Evolutionary conservation across 2,888 invertebrate species (phyloP).

Genomic region (Aromia moschata): DNA sequence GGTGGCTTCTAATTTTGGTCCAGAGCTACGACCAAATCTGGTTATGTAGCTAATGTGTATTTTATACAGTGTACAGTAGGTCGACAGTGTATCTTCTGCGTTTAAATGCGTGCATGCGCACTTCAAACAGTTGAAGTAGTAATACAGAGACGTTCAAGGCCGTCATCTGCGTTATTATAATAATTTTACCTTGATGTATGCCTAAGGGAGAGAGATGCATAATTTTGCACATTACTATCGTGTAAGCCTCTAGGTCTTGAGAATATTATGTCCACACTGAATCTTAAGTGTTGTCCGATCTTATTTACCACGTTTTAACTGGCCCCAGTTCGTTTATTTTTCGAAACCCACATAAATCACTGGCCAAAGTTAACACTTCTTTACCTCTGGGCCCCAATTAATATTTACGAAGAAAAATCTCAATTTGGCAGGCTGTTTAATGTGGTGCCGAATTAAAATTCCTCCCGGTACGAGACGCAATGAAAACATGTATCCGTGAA

Average conservation of each 20-base stretch:
- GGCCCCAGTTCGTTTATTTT: conserved; percentile 7
- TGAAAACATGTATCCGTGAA: no score
- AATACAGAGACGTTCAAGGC: conserved; percentile 21
- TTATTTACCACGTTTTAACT: conserved; percentile 16
- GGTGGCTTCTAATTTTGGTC: no score
- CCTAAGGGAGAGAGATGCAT: conserved; percentile 18
- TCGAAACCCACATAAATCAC: conserved; percentile 14
- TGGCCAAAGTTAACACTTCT: conserved; percentile 12
- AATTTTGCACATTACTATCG: conserved; percentile 18
- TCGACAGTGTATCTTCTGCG: no score
- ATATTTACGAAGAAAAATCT: conserved; percentile 14
- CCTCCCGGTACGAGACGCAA: not conserved
- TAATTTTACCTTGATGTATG: conserved; percentile 23
- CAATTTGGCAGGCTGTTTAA: conserved; percentile 6
- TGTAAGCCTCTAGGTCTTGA: conserved; percentile 2
- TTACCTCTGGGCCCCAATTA: conserved; percentile 14
- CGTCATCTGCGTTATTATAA: conserved; percentile 20
- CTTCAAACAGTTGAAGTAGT: conserved; percentile 20
- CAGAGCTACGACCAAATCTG: no score
- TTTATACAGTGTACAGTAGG: no score
- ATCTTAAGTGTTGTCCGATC: conserved; percentile 13
- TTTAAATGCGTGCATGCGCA: no score
- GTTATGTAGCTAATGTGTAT: no score
- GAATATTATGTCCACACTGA: conserved; percentile 22
- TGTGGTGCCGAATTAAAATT: conserved; percentile 4